phyloP scores from a whole-genome alignment of 2,113 vertebrate genomes.

The Python bivittatus region DNA sequence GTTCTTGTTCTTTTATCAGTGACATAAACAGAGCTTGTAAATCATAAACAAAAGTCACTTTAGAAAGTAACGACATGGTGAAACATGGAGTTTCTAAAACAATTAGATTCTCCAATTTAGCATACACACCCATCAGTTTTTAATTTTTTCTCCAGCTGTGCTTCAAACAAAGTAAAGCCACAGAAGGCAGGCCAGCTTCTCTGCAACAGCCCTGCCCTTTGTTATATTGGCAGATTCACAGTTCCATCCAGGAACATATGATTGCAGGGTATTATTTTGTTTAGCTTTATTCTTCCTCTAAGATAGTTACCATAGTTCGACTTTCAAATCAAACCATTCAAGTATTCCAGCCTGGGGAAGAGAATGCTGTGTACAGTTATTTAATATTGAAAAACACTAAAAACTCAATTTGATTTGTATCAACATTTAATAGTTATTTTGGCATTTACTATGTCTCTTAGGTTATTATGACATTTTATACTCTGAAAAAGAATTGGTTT shows the following conservation, averaged over 20 bases:
- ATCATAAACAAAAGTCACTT: neutral
- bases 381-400: slow-evolving; percentile 6
- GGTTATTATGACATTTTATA: neutral
- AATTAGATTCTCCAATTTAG: neutral
- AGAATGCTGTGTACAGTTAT: neutral
- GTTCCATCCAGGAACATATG: neutral
- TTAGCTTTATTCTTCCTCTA: neutral
- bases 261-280: neutral
- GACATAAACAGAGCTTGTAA: neutral
- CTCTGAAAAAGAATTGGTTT: neutral
- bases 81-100: neutral
- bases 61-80: neutral
- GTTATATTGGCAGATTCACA: neutral
- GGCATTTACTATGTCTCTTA: neutral
- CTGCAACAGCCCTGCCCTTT: neutral
- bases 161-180: neutral
- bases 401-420: neutral
- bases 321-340: neutral
- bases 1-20: neutral
- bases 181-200: neutral
- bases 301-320: neutral
- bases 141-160: neutral
- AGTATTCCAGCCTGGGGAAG: neutral
- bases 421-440: neutral
- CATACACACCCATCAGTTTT: neutral